Percentiles rank a stretch among this genome's conserved stretches.
Evolutionary conservation across 1,140 invertebrate species (phyloP).

Genomic region (Tetramorium alpestre): DNA sequence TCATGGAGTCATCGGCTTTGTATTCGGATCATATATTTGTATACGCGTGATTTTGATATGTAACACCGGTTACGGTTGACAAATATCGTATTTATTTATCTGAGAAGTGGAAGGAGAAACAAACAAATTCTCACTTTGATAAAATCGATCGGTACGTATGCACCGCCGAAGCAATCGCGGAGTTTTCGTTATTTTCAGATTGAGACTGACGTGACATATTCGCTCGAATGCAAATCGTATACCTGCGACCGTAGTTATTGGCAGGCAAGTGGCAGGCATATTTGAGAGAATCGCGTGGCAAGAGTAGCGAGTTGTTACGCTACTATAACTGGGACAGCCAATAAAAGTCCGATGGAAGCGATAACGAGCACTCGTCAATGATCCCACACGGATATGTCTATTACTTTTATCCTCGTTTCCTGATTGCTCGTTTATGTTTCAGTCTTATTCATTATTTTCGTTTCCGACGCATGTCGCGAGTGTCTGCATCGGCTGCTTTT

Average conservation of each 20-base stretch:
- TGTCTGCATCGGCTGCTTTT: not conserved
- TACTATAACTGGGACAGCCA: slow-evolving; percentile 35
- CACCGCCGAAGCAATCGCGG: not conserved
- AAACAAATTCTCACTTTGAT: slow-evolving; percentile 17
- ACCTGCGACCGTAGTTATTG: slow-evolving; percentile 46
- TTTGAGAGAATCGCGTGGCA: slow-evolving; percentile 47
- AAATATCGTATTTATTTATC: slow-evolving; percentile 38
- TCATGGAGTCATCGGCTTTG: not conserved
- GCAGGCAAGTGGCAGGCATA: slow-evolving; percentile 33
- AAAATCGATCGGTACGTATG: not conserved
- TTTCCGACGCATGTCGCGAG: slow-evolving; percentile 3
- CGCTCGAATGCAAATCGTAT: slow-evolving; percentile 39
- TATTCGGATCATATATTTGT: not conserved
- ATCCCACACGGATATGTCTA: slow-evolving; percentile 29
- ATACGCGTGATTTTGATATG: not conserved
- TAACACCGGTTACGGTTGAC: not conserved
- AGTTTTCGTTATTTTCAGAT: slow-evolving; percentile 50
- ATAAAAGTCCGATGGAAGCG: slow-evolving; percentile 56
- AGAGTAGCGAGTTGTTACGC: slow-evolving; percentile 15
- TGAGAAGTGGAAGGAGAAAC: not conserved
- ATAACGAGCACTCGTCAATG: slow-evolving; percentile 60
- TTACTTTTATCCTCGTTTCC: slow-evolving; percentile 24
- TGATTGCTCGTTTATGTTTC: slow-evolving; percentile 41
- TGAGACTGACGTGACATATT: slow-evolving; percentile 52
- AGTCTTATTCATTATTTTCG: slow-evolving; percentile 53